Base-by-base conservation (phyloP, 2,888 invertebrate species). In the Microctonus hyperodae region DNA sequence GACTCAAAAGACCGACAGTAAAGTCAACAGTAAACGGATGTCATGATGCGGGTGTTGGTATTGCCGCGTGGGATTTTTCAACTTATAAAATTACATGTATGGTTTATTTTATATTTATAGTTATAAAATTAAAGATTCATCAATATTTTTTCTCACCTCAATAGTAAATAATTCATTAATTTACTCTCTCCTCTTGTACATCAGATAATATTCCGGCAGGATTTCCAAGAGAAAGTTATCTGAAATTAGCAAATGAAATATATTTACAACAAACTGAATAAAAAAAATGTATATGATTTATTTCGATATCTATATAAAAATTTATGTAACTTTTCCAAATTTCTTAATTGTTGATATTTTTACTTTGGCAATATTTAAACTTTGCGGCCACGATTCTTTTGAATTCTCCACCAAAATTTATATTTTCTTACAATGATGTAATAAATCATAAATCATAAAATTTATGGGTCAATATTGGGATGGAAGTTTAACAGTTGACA, bases 381-480 rank as follows among this genome's bases (percentile, higher is more conserved):
- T 73, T 64, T 79, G 79, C 67, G 77, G 78, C 78, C 67, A 65
- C 61, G 62, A 53, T 51, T 65, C 69, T 63, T 79, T 78, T 78
- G 70, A 75, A 23, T 53, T 35, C 57, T 74, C 2, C 33, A 70
- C 70, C 72, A 65, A 70, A 57, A 33, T 67, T 64, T 63, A 69
- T 65, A 61, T 68, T 70, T 68, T 53, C 55, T 68, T 58, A 23
- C 40, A 55, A 60, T 33, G 40, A 64, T 51, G 60, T 51, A 65
- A 69, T 79, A 79, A 80, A 79, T 80, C 77, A 79, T 75, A 71
- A 72, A 51, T 59, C 53, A 64, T 59, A 67, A 73, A 73, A 78
- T 80, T 79, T 81, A 80, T 77, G 78, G 75, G 75, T 76, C 75
- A 79, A 75, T 75, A 69, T 67, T 61, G 66, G 55, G 55, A 33